Evolutionary conservation across 1,140 invertebrate genomes (phyloP).

Genomic region (Schlechtendalia chinensis): DNA sequence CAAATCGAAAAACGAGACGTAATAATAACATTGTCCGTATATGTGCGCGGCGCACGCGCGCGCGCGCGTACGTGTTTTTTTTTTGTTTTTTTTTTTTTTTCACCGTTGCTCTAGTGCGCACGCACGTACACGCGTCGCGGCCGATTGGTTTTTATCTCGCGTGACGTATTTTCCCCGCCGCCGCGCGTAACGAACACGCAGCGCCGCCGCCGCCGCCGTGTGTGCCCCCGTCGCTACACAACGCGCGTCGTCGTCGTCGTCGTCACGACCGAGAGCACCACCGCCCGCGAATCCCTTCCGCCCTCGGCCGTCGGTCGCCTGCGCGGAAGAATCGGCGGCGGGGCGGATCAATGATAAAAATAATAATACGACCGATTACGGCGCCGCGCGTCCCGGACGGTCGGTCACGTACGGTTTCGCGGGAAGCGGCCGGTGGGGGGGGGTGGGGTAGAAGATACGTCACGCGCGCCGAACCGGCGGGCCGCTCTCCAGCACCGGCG

Average conservation of each 20-base stretch:
- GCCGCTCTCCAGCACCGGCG: conserved; percentile 1
- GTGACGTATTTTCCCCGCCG: conserved; percentile 29
- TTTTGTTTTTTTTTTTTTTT: too few species aligned
- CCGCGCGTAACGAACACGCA: not conserved
- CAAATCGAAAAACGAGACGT: not conserved
- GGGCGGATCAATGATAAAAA: conserved; percentile 48
- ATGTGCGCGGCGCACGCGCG: too few species aligned
- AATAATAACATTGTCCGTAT: not conserved
- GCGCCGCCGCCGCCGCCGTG: not conserved
- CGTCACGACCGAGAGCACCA: too few species aligned
- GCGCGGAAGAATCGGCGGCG: not conserved
- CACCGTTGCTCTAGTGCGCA: conserved; percentile 20
- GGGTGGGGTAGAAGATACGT: too few species aligned
- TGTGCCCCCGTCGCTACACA: not conserved
- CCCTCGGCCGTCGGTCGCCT: conserved; percentile 3
- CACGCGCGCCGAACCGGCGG: not conserved
- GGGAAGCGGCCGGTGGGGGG: too few species aligned
- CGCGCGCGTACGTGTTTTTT: not conserved
- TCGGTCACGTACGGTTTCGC: conserved; percentile 19
- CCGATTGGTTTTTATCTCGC: conserved; percentile 38
- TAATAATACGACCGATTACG: conserved; percentile 26
- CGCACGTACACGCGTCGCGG: not conserved
- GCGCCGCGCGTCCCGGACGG: not conserved
- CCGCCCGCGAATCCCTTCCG: not conserved
- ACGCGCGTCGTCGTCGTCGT: too few species aligned